Evolutionary conservation across 2,797 vertebrate species (phyloP).

Genomic region (Geotrypetes seraphini): DNA sequence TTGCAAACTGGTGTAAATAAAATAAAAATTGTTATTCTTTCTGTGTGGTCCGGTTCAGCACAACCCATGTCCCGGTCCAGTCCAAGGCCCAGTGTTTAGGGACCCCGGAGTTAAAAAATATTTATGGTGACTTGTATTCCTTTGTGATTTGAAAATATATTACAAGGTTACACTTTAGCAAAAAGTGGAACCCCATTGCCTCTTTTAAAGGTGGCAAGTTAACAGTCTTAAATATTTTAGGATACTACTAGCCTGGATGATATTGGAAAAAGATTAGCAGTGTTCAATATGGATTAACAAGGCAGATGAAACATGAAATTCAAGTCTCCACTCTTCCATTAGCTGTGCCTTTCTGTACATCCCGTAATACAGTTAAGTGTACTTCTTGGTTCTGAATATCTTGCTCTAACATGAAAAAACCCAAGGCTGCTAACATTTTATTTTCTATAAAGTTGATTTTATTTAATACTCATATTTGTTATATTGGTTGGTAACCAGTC

Average conservation of each 20-base stretch:
- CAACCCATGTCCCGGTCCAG: too few relatives aligned
- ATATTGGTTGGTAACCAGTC: too few relatives aligned
- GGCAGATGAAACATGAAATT: conserved; percentile 15
- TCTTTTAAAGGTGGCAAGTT: neutral
- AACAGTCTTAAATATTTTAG: conserved; percentile 5
- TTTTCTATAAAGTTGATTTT: too few relatives aligned
- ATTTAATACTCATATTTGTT: conserved; percentile 4
- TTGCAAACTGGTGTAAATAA: too few relatives aligned
- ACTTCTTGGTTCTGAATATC: neutral
- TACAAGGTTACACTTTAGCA: neutral
- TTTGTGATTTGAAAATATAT: neutral
- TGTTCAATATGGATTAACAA: conserved; percentile 19
- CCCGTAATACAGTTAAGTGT: conserved; percentile 6
- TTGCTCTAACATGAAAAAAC: neutral
- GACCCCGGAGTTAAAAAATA: too few relatives aligned
- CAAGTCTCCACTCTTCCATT: conserved; percentile 3
- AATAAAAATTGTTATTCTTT: too few relatives aligned
- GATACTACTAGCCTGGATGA: conserved; percentile 24
- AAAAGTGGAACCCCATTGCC: neutral
- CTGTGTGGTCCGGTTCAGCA: too few relatives aligned
- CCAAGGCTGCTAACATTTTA: neutral
- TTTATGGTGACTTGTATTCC: neutral
- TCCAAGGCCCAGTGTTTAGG: too few relatives aligned
- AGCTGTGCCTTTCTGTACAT: conserved; percentile 8
- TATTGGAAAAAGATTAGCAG: conserved; percentile 18